These are phyloP conservation scores for Desmophyllum pertusum DNA, from an alignment of 92 coral and sea anemone species.

Conservation along the genomic window DNA sequence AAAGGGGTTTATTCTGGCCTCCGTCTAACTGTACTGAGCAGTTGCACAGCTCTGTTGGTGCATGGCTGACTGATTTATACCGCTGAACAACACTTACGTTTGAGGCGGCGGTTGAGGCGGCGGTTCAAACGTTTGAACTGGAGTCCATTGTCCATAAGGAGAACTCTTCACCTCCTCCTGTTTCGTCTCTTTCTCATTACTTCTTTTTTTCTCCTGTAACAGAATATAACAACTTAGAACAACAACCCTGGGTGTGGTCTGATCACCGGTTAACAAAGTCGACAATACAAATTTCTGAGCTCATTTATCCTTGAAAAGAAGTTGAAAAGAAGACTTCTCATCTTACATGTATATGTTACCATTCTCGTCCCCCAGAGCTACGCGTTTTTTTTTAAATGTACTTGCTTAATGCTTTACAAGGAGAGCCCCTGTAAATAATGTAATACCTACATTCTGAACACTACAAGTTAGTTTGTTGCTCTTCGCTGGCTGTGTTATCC, in stretches of 20 bases:
- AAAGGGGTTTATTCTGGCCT: too few species aligned
- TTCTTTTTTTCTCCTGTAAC: not conserved
- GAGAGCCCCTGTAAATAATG: not conserved
- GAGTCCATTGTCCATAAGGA: conserved; percentile 85
- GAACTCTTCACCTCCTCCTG: conserved; percentile 37
- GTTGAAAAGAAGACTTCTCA: too few species aligned
- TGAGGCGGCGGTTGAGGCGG: conserved; percentile 20
- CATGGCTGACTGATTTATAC: not conserved
- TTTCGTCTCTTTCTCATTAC: conserved; percentile 10
- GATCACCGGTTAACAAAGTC: not conserved
- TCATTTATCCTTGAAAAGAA: too few species aligned
- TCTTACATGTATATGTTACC: too few species aligned
- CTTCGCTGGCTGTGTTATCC: not conserved
- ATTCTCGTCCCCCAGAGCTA: too few species aligned
- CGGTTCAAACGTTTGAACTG: conserved; percentile 64
- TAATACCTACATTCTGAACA: conserved; percentile 14
- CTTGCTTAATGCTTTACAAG: too few species aligned
- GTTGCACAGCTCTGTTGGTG: not conserved
- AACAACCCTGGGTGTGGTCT: not conserved
- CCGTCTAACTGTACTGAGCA: too few species aligned
- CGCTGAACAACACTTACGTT: conserved; percentile 13
- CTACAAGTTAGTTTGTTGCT: not conserved
- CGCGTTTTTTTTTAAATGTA: too few species aligned
- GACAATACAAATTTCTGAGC: not conserved
- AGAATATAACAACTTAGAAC: not conserved